Evolutionary conservation across 2,797 vertebrate genomes (phyloP).

Genomic region (Benthosema pterotum): DNA sequence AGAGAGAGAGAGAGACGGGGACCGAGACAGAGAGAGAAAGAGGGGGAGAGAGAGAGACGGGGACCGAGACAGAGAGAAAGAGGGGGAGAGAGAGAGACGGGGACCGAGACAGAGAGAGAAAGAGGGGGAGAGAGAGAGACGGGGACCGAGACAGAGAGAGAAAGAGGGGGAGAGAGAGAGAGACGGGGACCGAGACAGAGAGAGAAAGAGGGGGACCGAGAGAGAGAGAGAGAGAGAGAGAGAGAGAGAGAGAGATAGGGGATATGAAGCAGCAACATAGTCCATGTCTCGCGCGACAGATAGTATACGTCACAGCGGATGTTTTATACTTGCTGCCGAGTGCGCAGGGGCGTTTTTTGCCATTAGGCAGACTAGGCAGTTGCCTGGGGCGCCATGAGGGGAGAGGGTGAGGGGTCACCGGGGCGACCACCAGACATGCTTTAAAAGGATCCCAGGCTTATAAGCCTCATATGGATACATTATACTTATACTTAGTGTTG

Average conservation of each 20-base stretch:
- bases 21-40: not conserved
- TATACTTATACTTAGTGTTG: too few relatives aligned
- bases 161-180: too few relatives aligned
- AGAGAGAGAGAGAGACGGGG: not conserved
- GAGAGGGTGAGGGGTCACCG: too few relatives aligned
- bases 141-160: not conserved
- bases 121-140: not conserved
- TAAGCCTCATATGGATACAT: too few relatives aligned
- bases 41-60: not conserved
- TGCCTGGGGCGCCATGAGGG: too few relatives aligned
- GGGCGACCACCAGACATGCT: too few relatives aligned
- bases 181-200: conserved; percentile 6
- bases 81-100: conserved; percentile 3
- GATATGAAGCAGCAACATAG: conserved; percentile 25
- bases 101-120: conserved; percentile 2
- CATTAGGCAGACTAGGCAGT: too few relatives aligned
- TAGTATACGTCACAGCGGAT: not conserved
- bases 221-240: not conserved
- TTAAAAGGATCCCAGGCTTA: too few relatives aligned
- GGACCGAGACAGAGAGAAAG: too few relatives aligned
- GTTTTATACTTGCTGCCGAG: not conserved
- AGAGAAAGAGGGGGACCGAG: conserved; percentile 1
- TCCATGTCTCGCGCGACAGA: conserved; percentile 10
- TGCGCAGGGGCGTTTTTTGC: too few relatives aligned
- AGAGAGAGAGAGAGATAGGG: not conserved